Conservation (phyloP, 2,113 vertebrate genomes). For the Ceyx melanurus region DNA sequence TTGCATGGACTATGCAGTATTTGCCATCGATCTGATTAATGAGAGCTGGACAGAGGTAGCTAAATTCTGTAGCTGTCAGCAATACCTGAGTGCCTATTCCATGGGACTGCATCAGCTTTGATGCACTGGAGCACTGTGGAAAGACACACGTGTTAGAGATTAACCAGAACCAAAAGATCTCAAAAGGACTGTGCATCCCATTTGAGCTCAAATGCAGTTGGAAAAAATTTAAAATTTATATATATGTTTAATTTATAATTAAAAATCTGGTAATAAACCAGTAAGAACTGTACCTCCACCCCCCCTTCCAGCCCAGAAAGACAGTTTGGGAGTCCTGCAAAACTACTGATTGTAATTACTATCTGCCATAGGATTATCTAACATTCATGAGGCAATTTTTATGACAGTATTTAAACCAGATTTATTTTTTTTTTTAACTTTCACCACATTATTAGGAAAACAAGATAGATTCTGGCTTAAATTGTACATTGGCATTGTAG, state of each 20-base stretch:
- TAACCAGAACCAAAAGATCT: not conserved
- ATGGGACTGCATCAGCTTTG: conserved; percentile 84
- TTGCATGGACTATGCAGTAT: conserved; percentile 83
- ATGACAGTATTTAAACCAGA: not conserved
- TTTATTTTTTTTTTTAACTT: not conserved
- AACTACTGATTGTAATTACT: not conserved
- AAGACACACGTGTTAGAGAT: not conserved
- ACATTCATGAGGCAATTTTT: not conserved
- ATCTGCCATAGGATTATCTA: not conserved
- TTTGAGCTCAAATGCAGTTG: not conserved
- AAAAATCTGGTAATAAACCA: not conserved
- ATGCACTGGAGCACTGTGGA: conserved; percentile 88
- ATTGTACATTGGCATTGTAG: too few species aligned
- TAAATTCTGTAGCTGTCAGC: conserved; percentile 84
- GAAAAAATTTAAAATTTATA: too few species aligned
- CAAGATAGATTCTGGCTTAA: not conserved
- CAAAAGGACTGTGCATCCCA: not conserved
- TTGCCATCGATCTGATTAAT: conserved; percentile 89
- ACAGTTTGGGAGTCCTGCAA: not conserved
- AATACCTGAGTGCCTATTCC: conserved; percentile 82
- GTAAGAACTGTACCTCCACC: not conserved
- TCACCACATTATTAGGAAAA: not conserved
- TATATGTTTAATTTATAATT: too few species aligned
- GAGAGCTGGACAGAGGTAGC: conserved; percentile 92
- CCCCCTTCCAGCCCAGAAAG: not conserved